phyloP scores from a whole-genome alignment of 2,797 vertebrate species.

The Spondyliosoma cantharus region DNA sequence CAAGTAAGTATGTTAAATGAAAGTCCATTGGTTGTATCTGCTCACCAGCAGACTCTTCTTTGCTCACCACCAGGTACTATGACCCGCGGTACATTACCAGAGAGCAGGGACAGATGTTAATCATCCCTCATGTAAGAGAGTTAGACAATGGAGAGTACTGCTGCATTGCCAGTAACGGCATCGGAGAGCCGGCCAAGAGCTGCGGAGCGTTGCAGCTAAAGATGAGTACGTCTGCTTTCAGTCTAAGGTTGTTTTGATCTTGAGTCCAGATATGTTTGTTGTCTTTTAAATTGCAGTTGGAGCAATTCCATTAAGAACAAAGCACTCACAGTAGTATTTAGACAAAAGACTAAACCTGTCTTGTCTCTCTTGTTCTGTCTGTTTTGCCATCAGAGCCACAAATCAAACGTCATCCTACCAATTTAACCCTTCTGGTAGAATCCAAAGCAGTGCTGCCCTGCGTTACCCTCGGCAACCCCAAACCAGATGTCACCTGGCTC shows the following conservation, averaged over 20 bases:
- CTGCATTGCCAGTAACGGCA: constrained; percentile 91
- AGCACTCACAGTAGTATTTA: too few relatives aligned
- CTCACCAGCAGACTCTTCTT: background rate
- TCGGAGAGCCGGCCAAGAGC: constrained; percentile 91
- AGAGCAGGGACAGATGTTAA: constrained; percentile 93
- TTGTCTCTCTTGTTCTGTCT: background rate
- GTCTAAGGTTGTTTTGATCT: background rate
- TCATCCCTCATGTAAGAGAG: constrained; percentile 92
- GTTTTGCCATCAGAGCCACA: constrained; percentile 88
- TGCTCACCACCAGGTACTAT: constrained; percentile 85
- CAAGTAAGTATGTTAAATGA: background rate
- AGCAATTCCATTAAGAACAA: background rate
- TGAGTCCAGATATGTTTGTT: background rate
- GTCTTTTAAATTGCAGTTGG: background rate
- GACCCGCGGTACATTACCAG: constrained; percentile 91
- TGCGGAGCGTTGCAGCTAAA: constrained; percentile 98
- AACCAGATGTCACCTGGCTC: constrained; percentile 95
- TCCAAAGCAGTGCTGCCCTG: constrained; percentile 96
- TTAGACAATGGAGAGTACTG: constrained; percentile 95
- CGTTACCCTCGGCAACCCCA: constrained; percentile 95
- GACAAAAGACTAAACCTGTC: background rate
- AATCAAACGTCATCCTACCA: constrained; percentile 93
- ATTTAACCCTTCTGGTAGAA: constrained; percentile 91
- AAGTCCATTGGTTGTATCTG: background rate
- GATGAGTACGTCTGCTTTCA: constrained; percentile 91